These are phyloP conservation scores for Euphydryas editha DNA, from an alignment of 2,888 invertebrate genomes.

Conservation along the genomic window DNA sequence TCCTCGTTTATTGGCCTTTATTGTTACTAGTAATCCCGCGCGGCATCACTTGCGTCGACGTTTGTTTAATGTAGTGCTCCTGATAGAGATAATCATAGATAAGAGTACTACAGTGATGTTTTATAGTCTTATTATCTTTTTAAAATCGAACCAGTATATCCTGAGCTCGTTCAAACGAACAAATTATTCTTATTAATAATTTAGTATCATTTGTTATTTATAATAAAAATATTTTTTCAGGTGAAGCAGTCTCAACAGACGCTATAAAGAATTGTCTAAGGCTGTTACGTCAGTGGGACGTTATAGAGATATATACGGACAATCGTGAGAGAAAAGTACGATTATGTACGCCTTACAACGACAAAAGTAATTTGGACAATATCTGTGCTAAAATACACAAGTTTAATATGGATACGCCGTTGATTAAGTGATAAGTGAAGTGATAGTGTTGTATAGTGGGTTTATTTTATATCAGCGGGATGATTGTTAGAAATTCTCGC, in stretches of 20 bases:
- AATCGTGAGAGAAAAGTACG: conserved; percentile 57
- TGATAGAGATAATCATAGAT: no score
- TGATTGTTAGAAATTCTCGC: no score
- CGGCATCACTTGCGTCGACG: no score
- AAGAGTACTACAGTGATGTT: no score
- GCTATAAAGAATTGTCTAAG: conserved; percentile 93
- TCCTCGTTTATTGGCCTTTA: no score
- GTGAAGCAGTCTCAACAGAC: conserved; percentile 94
- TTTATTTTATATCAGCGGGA: background rate
- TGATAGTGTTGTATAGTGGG: conserved; percentile 11
- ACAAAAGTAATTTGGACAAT: conserved; percentile 46
- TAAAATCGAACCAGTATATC: no score
- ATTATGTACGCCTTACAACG: conserved; percentile 58
- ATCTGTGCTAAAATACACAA: conserved; percentile 62
- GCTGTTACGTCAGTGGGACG: conserved; percentile 91
- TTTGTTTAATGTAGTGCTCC: no score
- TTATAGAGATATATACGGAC: conserved; percentile 84
- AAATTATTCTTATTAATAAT: no score
- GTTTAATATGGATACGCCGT: conserved; percentile 64
- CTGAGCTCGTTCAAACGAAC: no score
- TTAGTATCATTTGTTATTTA: no score
- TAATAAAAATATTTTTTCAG: conserved; percentile 72
- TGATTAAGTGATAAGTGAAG: conserved; percentile 46
- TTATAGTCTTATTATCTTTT: no score
- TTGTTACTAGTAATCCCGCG: no score